Conservation (phyloP, 1,140 invertebrate genomes). For the Rhyacophila brunnea region DNA sequence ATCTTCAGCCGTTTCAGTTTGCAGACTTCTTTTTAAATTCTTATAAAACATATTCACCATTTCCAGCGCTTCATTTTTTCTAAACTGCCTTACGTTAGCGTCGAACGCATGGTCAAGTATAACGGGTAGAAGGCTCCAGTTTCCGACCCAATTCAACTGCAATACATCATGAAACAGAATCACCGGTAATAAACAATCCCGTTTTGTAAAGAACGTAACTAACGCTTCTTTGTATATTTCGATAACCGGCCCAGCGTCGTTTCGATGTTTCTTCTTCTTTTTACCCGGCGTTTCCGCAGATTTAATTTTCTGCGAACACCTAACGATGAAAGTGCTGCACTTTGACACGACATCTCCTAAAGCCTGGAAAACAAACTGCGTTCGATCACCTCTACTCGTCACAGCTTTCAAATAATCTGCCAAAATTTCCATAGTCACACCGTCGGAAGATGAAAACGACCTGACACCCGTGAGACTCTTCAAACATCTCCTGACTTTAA, state of each 20-base stretch:
- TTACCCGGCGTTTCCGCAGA: constrained; percentile 35
- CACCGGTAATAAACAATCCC: constrained; percentile 62
- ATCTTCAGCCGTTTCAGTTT: constrained; percentile 14
- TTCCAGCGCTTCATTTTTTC: constrained; percentile 64
- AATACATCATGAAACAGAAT: constrained; percentile 64
- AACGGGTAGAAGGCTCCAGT: constrained; percentile 55
- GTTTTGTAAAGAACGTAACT: constrained; percentile 59
- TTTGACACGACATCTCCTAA: constrained; percentile 65
- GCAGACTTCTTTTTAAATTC: constrained; percentile 46
- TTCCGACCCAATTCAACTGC: constrained; percentile 62
- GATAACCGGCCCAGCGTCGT: constrained; percentile 42
- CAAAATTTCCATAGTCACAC: constrained; percentile 58
- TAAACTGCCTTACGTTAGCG: constrained; percentile 58
- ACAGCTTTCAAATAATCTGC: constrained; percentile 57
- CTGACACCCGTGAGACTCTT: constrained; percentile 61
- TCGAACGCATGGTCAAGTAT: constrained; percentile 63
- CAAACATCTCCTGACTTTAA: constrained; percentile 60
- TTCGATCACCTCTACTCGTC: constrained; percentile 63
- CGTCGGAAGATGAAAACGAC: constrained; percentile 59
- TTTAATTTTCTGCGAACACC: constrained; percentile 56
- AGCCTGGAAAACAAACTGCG: constrained; percentile 64
- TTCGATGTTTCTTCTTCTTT: constrained; percentile 44
- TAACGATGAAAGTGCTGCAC: constrained; percentile 65
- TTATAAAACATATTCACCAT: constrained; percentile 61
- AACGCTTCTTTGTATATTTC: constrained; percentile 56